These are phyloP conservation scores for Yoshiicerus persimilis DNA, from an alignment of 1,140 invertebrate species.

Conservation along the genomic window DNA sequence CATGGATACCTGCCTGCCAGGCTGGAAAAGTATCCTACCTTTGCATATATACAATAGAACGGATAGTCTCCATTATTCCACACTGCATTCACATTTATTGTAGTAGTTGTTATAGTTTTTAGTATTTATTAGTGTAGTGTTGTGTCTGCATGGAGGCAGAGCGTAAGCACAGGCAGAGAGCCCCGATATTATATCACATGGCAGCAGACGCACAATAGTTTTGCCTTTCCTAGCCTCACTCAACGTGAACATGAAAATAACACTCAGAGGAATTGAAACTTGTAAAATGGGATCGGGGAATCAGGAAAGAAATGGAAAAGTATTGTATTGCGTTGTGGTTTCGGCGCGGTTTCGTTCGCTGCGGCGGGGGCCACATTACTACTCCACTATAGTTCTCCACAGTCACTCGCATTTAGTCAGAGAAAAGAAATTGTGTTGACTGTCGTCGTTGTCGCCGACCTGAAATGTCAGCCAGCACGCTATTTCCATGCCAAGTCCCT, in stretches of 20 bases:
- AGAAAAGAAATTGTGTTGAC: neutral
- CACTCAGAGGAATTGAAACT: slow-evolving; percentile 12
- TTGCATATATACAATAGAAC: neutral
- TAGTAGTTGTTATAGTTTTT: neutral
- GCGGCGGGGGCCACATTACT: neutral
- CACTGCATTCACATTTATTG: neutral
- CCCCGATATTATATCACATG: neutral
- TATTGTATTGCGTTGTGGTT: slow-evolving; percentile 16
- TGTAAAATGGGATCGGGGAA: slow-evolving; percentile 19
- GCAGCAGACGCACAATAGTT: neutral
- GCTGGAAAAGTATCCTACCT: slow-evolving; percentile 1
- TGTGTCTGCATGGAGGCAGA: neutral
- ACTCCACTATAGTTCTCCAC: neutral
- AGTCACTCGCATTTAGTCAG: neutral
- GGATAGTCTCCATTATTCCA: neutral
- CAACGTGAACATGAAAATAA: slow-evolving; percentile 20
- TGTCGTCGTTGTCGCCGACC: neutral
- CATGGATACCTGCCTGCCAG: slow-evolving; percentile 8
- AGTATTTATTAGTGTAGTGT: neutral
- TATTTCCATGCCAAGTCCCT: neutral
- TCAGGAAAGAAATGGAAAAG: slow-evolving; percentile 20
- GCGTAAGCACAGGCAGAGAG: neutral
- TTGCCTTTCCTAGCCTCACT: neutral
- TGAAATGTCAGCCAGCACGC: neutral
- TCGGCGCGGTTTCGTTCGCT: neutral